A percentile compares a stretch with the other conserved stretches of the same genome.
These are phyloP conservation scores for Osmerus mordax DNA, from an alignment of 2,113 vertebrate genomes.

Conservation along the genomic window DNA sequence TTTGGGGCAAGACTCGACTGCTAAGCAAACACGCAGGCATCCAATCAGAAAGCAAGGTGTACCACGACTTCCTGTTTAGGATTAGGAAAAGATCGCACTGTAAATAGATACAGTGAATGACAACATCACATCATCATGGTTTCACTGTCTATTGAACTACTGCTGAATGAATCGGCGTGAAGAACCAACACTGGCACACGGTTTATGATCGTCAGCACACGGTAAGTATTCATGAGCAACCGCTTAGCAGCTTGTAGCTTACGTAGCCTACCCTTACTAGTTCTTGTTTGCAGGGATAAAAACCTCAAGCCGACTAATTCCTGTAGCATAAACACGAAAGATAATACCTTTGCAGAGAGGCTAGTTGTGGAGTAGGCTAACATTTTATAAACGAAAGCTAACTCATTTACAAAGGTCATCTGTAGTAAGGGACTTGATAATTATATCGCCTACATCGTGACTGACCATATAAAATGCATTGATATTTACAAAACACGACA, in stretches of 20 bases:
- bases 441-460: too few species aligned
- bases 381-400: too few species aligned
- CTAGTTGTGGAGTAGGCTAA: too few species aligned
- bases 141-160: conserved; percentile 6
- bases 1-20: not conserved
- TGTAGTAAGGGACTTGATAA: too few species aligned
- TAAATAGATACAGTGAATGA: conserved; percentile 14
- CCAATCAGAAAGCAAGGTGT: conserved; percentile 37
- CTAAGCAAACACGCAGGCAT: conserved; percentile 4
- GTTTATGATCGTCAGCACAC: conserved; percentile 42
- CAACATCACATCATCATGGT: not conserved
- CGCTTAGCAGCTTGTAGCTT: not conserved
- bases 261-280: too few species aligned
- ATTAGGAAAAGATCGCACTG: conserved; percentile 3
- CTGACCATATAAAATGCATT: too few species aligned
- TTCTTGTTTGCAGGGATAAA: too few species aligned
- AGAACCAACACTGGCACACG: not conserved
- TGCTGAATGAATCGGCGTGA: not conserved
- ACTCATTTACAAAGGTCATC: too few species aligned
- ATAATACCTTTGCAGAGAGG: too few species aligned
- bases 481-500: too few species aligned
- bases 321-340: too few species aligned
- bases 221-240: conserved; percentile 39
- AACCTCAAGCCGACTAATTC: too few species aligned
- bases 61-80: conserved; percentile 62